Percentiles rank a stretch among this genome's conserved stretches.
Evolutionary conservation across 2,113 vertebrate genomes (phyloP).

Genomic region (Pimephales promelas): DNA sequence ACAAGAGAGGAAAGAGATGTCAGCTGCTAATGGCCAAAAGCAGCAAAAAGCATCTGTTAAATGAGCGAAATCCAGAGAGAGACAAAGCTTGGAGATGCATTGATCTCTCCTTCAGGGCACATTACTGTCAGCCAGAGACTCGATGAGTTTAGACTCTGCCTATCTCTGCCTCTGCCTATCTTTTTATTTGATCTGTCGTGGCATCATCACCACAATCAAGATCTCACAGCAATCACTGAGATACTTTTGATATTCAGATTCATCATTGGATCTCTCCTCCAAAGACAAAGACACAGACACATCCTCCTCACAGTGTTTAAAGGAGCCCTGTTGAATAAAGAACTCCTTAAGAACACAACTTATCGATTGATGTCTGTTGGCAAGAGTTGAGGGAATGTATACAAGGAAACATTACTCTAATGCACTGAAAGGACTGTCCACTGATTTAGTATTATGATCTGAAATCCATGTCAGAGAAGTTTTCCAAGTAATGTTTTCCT

Average conservation of each 20-base stretch:
- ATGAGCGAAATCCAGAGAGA: neutral
- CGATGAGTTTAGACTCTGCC: neutral
- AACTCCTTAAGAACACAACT: neutral
- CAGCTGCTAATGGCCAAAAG: neutral
- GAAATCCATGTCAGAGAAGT: neutral
- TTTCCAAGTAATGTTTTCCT: neutral
- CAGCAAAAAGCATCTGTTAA: neutral
- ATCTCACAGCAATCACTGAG: neutral
- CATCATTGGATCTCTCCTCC: neutral
- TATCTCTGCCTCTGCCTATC: neutral
- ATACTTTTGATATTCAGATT: constrained; percentile 27
- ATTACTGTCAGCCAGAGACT: constrained; percentile 7
- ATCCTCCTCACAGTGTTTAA: constrained; percentile 3
- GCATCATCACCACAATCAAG: constrained; percentile 3
- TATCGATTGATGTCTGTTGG: neutral
- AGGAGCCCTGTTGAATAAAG: constrained; percentile 2
- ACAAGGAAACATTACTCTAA: neutral
- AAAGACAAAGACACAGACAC: neutral
- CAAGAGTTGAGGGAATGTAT: neutral
- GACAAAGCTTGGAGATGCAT: constrained; percentile 11
- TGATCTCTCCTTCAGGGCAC: constrained; percentile 25
- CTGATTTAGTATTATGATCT: neutral
- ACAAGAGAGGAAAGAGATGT: neutral
- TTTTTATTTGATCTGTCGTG: neutral
- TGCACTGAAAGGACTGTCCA: neutral